Evolutionary conservation across 2,113 vertebrate species (phyloP), one percentile per base, ranked within the genome.

Genomic region (Nyctereutes procyonoides): DNA sequence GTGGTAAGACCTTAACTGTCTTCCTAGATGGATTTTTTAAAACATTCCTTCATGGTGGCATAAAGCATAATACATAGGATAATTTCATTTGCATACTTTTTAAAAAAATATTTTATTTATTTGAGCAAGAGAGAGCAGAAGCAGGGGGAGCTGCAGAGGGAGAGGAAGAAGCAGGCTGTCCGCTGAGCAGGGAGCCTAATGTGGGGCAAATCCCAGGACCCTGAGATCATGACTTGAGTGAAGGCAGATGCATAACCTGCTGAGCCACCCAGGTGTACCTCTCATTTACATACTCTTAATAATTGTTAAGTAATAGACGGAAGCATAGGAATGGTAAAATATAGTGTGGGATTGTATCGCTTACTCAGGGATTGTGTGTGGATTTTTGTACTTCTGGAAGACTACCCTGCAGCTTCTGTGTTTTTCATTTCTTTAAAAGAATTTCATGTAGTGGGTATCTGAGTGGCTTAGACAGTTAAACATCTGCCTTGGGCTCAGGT

Each of bases 401-500:
- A 90, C 65, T 69, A n/a, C 14, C 26, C 14, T 87, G 24, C n/a
- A 28, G 7, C 26, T 96, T 92, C 17, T 83, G 62, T 19, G 4
- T 93, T 56, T 92, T 95, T 77, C 12, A 74, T 95, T 90, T 85
- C 30, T 63, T 65, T 84, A 88, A n/a, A 69, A 91, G 77, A 85
- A 22, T 85, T 20, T 93, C 38, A 77, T 3, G 0, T 92, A 55
- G 43, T 43, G 43, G 43, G 43, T 43, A 43, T 43, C 43, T 43
- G 43, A 6, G 43, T 43, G 43, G 43, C 43, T 43, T 43, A 43
- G 43, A 43, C 43, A 43, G 43, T 43, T 43, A 43, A 43, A 43
- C 43, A 43, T 43, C 43, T 43, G 43, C 43, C 43, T 43, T 43
- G 43, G 43, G 43, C 43, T 43, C 43, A 43, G 43, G 43, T 43